Evolutionary conservation across 2,797 vertebrate genomes (phyloP), one percentile per base, ranked within the genome.

Genomic region (Columba guinea): DNA sequence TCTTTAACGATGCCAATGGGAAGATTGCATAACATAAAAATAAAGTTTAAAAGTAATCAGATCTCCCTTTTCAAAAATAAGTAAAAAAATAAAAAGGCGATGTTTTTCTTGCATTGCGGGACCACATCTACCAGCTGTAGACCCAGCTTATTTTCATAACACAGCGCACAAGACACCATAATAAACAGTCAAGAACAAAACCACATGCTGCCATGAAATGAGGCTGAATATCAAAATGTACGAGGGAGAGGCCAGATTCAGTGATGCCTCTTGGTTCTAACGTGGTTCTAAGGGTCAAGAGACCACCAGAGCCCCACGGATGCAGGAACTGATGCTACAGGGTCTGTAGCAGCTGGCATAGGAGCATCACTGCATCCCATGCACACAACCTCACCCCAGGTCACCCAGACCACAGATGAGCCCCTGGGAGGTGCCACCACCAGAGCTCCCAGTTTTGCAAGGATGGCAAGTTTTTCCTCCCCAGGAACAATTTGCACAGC

Each of bases 171-270:
- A 87, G 74, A 67, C 52, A 84, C 14, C 67, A 35, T 34, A 87
- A 90, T 79, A 94, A 94, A 81, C 51, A 87, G 22, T 30, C 1
- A 7, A 78, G 89, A 95, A 35, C 55, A 82, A 81, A 96, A 79
- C 56, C 74, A 76, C 84, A 64, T 58, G 78, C 49, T 84, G 71
- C 67, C 60, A 23, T 10, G 27, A 89, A 84, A 41, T 10, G 37
- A 60, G 48, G 5, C 27, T 7, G 51, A 52, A 32, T 65, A 78
- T 30, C 55, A 68, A 90, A 86, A 76, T 34, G 32, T 55, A 6
- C 0, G 1, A 68, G 10, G 14, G 30, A 91, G 56, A 52, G 18
- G 13, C 28, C 82, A 51, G 49, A 53, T 24, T 23, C 32, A 39
- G 19, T 1, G 23, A 70, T 39, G 74, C 6, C 32, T 60, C n/a